Conservation (phyloP, 2,797 vertebrate species). For the Cercopithecus mitis region DNA sequence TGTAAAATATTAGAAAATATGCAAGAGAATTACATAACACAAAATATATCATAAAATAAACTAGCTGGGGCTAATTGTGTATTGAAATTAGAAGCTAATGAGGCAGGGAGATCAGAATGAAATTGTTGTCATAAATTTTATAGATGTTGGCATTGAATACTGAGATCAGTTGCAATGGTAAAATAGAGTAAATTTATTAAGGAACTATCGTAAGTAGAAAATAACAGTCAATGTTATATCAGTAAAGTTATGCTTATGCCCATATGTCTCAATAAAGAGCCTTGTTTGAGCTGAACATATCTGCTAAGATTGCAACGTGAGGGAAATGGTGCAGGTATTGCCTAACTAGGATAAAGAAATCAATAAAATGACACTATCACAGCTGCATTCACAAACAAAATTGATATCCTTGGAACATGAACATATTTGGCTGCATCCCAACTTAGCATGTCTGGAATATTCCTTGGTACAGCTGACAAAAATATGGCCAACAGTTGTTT, state of each 20-base stretch:
- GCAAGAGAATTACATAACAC: not conserved
- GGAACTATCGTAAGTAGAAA: not conserved
- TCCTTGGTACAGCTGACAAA: not conserved
- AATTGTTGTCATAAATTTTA: not conserved
- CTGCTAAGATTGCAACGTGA: not conserved
- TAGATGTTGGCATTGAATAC: not conserved
- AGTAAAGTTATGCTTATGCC: not conserved
- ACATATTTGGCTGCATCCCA: not conserved
- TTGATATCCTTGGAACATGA: not conserved
- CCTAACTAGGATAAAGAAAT: not conserved
- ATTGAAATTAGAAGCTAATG: not conserved
- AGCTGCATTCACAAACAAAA: not conserved
- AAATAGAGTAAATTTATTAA: not conserved
- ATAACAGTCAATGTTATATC: not conserved
- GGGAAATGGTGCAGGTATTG: not conserved
- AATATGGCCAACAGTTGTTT: not conserved
- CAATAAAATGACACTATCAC: rapidly evolving
- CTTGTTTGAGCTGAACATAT: not conserved
- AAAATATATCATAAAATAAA: not conserved
- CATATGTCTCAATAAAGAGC: not conserved
- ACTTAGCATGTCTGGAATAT: not conserved
- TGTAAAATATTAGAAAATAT: not conserved
- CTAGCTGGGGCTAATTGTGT: not conserved
- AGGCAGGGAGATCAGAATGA: not conserved
- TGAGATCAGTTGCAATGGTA: not conserved